Evolutionary conservation across 1,140 invertebrate species (phyloP).

Genomic region (Hestina assimilis): DNA sequence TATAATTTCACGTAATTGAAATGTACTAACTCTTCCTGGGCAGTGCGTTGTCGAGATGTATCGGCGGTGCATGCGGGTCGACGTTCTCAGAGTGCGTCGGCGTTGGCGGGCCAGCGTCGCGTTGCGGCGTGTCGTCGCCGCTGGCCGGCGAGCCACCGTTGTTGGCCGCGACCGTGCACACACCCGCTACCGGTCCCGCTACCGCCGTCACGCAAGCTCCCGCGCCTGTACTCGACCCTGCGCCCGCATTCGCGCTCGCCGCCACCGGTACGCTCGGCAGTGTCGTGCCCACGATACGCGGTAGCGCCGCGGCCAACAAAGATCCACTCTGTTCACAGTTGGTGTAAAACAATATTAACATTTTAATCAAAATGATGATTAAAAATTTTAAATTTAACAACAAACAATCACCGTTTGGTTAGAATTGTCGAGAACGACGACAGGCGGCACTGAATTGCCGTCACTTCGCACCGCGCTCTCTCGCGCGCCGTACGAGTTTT

Average conservation of each 20-base stretch:
- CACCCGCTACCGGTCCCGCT: constrained; percentile 19
- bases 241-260: too few relatives aligned
- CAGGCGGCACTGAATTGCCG: constrained; percentile 51
- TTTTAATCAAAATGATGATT: constrained; percentile 2
- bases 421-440: constrained; percentile 67
- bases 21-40: constrained; percentile 73
- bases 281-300: constrained; percentile 82
- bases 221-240: constrained; percentile 14
- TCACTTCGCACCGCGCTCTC: constrained; percentile 43
- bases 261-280: constrained; percentile 53
- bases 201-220: constrained; percentile 25
- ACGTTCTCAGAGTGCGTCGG: constrained; percentile 76
- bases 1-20: not conserved
- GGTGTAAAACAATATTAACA: not conserved
- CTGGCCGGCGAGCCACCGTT: constrained; percentile 31
- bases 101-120: constrained; percentile 77
- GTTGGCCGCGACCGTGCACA: constrained; percentile 19
- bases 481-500: constrained; percentile 57
- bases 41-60: constrained; percentile 62
- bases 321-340: constrained; percentile 49
- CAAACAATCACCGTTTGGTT: constrained; percentile 56
- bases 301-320: constrained; percentile 83
- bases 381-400: not conserved
- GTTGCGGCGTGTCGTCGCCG: constrained; percentile 53
- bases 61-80: constrained; percentile 64